A percentile compares a stretch with the other conserved stretches of the same genome.
Conservation (phyloP, 1,140 invertebrate genomes). For the Lucilia sericata region DNA sequence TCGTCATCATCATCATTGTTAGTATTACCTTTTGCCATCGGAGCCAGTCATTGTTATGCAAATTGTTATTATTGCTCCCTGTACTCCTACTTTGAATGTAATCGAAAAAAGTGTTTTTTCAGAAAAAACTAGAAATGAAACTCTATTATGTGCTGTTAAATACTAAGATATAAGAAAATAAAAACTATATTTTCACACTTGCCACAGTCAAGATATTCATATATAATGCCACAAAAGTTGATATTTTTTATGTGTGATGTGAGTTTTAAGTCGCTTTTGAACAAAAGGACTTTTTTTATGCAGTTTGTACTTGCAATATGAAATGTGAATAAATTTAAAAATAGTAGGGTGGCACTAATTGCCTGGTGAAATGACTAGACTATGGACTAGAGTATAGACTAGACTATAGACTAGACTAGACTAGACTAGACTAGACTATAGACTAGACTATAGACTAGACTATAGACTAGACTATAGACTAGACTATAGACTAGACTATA, state of each 20-base stretch:
- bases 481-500: too few relatives aligned
- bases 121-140: background rate
- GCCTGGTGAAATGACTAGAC: too few relatives aligned
- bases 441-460: too few relatives aligned
- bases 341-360: background rate
- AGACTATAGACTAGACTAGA: too few relatives aligned
- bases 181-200: background rate
- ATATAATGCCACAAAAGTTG: background rate
- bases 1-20: background rate
- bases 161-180: background rate
- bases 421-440: too few relatives aligned
- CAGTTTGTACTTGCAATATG: background rate
- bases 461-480: too few relatives aligned
- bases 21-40: background rate
- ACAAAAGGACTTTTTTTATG: background rate
- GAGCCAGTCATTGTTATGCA: background rate
- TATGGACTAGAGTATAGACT: too few relatives aligned
- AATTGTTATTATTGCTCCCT: slow-evolving; percentile 9
- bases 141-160: background rate
- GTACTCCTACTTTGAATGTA: background rate
- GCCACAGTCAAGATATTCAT: background rate
- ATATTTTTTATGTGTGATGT: background rate
- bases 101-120: background rate
- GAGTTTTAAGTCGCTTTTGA: background rate
- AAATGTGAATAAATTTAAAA: background rate